Conservation (phyloP, 2,113 vertebrate species). For the Microcebus ravelobensis region DNA sequence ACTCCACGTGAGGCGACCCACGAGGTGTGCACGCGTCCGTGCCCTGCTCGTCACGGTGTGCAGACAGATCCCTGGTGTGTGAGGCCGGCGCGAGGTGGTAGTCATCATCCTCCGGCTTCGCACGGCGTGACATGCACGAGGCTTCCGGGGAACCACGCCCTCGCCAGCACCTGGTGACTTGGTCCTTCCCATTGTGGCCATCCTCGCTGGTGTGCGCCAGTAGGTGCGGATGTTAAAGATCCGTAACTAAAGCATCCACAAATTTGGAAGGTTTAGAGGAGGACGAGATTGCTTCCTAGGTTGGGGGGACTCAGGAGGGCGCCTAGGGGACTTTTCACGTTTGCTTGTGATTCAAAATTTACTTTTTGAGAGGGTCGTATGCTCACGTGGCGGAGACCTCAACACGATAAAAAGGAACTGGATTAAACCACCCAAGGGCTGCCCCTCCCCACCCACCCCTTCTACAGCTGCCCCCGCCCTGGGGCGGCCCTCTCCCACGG, state of each 20-base stretch:
- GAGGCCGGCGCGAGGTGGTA: fast-evolving
- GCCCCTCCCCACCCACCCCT: background rate
- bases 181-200: fast-evolving
- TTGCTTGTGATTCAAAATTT: background rate
- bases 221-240: background rate
- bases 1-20: fast-evolving
- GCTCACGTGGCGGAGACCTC: too few relatives aligned
- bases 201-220: fast-evolving
- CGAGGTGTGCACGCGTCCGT: fast-evolving
- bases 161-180: background rate
- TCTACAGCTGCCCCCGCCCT: background rate
- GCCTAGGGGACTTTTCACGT: background rate
- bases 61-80: fast-evolving
- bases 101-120: too few relatives aligned
- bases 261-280: background rate
- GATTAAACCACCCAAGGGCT: background rate
- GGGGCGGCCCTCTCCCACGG: background rate
- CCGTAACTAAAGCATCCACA: background rate
- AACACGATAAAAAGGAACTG: background rate
- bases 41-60: fast-evolving
- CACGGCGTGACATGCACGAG: fast-evolving
- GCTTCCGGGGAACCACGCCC: fast-evolving
- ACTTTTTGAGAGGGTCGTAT: background rate
- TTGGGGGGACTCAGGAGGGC: background rate
- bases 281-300: background rate